A percentile compares a stretch with the other conserved stretches of the same genome.
phyloP scores from a whole-genome alignment of 2,113 vertebrate species.

The Mola mola region DNA sequence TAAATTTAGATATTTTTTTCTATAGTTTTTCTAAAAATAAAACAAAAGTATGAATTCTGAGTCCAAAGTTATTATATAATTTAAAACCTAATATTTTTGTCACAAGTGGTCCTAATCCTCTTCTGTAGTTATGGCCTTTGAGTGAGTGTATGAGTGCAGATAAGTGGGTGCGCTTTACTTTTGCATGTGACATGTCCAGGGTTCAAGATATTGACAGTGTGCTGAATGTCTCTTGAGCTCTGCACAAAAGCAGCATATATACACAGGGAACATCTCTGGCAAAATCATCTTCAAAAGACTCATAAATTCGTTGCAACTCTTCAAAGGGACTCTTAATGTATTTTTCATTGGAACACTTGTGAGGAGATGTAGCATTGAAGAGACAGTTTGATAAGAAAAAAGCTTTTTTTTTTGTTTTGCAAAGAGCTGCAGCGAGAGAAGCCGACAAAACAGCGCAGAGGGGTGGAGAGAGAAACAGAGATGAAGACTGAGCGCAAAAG shows the following conservation, averaged over 20 bases:
- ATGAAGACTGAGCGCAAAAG: slow-evolving; percentile 15
- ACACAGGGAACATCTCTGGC: too few species aligned
- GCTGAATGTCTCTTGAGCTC: slow-evolving; percentile 1
- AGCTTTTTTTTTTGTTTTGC: slow-evolving; percentile 26
- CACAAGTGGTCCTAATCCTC: too few species aligned
- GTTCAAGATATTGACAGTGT: too few species aligned
- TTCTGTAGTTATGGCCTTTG: too few species aligned
- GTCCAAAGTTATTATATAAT: too few species aligned
- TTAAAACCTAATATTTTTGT: too few species aligned
- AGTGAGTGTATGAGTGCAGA: too few species aligned
- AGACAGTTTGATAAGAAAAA: slow-evolving; percentile 23
- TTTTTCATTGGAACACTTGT: slow-evolving; percentile 35
- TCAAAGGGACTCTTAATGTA: slow-evolving; percentile 32
- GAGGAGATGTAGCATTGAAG: slow-evolving; percentile 11
- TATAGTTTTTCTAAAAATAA: too few species aligned
- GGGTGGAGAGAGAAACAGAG: slow-evolving; percentile 7
- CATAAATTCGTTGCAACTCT: slow-evolving; percentile 14
- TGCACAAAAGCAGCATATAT: background rate
- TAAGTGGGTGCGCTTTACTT: too few species aligned
- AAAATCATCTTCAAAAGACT: slow-evolving; percentile 30
- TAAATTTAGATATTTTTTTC: too few species aligned
- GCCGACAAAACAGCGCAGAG: slow-evolving; percentile 22
- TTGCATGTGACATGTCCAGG: too few species aligned
- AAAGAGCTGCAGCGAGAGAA: slow-evolving; percentile 20
- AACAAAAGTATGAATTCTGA: too few species aligned